These are phyloP conservation scores for Stegastes partitus DNA, from an alignment of 2,113 vertebrate genomes.

Conservation along the genomic window DNA sequence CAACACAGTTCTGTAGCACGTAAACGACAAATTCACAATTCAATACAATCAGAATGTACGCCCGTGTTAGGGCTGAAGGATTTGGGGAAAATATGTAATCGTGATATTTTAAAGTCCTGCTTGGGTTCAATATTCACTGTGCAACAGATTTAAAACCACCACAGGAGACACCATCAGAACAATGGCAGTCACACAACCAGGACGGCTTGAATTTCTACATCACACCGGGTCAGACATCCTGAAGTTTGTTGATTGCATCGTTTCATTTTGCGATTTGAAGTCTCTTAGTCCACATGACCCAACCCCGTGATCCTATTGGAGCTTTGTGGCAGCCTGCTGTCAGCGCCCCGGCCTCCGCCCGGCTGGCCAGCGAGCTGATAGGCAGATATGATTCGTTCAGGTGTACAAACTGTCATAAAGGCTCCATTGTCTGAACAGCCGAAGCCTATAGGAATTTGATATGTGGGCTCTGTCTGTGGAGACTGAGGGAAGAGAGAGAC, in stretches of 20 bases:
- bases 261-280: too few relatives aligned
- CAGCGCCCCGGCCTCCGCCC: not conserved
- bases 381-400: constrained; percentile 67
- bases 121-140: too few relatives aligned
- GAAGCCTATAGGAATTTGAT: constrained; percentile 69
- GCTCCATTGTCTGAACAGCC: constrained; percentile 70
- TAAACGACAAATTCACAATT: not conserved
- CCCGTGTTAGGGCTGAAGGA: too few relatives aligned
- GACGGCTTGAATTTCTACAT: too few relatives aligned
- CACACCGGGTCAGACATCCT: too few relatives aligned
- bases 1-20: not conserved
- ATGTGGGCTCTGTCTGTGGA: constrained; percentile 27
- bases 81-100: too few relatives aligned
- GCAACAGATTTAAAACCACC: too few relatives aligned
- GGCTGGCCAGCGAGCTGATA: constrained; percentile 22
- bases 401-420: constrained; percentile 67
- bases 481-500: not conserved
- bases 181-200: too few relatives aligned
- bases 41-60: not conserved
- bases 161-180: too few relatives aligned
- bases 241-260: too few relatives aligned
- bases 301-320: not conserved
- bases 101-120: too few relatives aligned
- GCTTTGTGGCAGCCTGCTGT: not conserved
- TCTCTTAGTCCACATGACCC: not conserved